These are phyloP conservation scores for Fukomys damarensis DNA, from an alignment of 2,113 vertebrate species.

Conservation along the genomic window DNA sequence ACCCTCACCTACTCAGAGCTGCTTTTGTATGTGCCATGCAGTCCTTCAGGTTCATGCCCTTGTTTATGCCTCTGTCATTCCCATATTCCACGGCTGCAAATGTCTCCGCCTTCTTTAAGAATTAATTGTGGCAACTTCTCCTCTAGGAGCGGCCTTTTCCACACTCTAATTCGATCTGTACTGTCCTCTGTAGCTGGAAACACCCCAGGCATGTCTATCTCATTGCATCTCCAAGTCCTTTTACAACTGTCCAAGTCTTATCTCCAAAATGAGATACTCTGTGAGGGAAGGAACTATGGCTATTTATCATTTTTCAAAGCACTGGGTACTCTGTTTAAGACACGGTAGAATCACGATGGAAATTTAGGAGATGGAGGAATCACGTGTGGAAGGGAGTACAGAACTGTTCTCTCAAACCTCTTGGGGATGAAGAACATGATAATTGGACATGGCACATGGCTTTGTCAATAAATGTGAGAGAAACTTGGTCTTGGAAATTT, in stretches of 20 bases:
- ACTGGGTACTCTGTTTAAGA: not conserved
- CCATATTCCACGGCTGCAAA: not conserved
- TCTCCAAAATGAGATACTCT: not conserved
- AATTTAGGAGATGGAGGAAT: constrained; percentile 42
- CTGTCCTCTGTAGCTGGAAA: not conserved
- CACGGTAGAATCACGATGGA: not conserved
- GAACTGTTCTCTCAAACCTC: not conserved
- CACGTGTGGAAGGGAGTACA: not conserved
- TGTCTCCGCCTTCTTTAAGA: not conserved
- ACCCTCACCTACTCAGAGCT: not conserved
- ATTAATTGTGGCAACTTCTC: not conserved
- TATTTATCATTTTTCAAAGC: constrained; percentile 8
- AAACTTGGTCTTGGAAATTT: not conserved
- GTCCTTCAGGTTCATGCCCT: not conserved
- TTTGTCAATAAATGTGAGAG: not conserved
- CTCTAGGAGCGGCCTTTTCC: not conserved
- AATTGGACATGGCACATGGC: not conserved
- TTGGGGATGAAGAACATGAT: not conserved
- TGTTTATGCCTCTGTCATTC: not conserved
- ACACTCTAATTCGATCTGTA: not conserved
- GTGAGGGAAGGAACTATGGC: not conserved
- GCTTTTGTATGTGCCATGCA: not conserved
- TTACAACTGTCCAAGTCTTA: not conserved
- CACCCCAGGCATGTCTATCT: not conserved
- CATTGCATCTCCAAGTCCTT: not conserved